Base-by-base conservation (phyloP, 2,888 invertebrate species). In the Lasiommata megera region DNA sequence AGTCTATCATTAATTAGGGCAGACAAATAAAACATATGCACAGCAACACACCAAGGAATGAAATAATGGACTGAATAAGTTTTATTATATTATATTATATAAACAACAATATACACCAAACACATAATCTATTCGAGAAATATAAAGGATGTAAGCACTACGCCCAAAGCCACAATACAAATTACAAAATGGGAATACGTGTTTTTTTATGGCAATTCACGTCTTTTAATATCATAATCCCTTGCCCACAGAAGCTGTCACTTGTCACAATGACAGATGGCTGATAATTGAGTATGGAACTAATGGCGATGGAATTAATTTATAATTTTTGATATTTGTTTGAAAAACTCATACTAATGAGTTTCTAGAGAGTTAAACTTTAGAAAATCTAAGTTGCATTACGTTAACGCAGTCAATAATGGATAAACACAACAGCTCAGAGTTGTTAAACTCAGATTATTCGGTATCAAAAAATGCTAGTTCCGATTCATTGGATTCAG, bases 401-500 rank as follows among this genome's bases (percentile, higher is more conserved):
- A 11, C 14, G 1, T 6, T 5, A 48, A 11, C 56, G 9, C 28
- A 52, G 17, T n/a, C 37, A 47, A 71, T 31, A 65, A 94, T 94
- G 93, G 93, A 94, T 73, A 94, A 94, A 79, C 92, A 93, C 66
- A 92, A 92, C 66, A 94, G 94, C 78, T 89, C 93, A 2, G 94
- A 94, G 73, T 80, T 94, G 64, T 74, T 94, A 62, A 93, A 92
- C 73, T 90, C 93, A 61, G 95, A 95, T 64, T 93, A 92, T 75
- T 92, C 91, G 44, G 82, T 93, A 69, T 94, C 94, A 8, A 95
- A 96, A 88, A 94, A 95, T 85, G 94, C 95, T 51, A 95, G 95
- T 79, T 94, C 95, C 51, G 96, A 96, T 82, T 96, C 96, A 6
- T 89, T 96, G 73, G 94, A 95, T 79, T 95, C 95, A 0, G 96